Evolutionary conservation across 2,888 invertebrate genomes (phyloP).

Genomic region (Punctoribates punctum): DNA sequence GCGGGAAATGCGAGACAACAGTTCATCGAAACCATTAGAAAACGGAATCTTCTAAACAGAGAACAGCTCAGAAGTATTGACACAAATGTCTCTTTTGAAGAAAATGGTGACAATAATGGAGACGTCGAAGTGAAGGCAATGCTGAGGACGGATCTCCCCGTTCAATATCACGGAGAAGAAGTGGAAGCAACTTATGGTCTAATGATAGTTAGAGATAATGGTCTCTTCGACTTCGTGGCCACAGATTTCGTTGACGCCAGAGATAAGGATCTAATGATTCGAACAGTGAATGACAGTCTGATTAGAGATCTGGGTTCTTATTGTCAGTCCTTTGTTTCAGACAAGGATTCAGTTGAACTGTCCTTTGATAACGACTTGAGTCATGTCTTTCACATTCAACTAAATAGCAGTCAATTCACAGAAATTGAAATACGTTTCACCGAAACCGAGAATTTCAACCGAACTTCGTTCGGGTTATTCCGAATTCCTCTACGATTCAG

Average conservation of each 20-base stretch:
- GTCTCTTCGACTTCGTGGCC: constrained; percentile 19
- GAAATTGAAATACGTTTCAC: neutral
- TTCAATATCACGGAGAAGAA: neutral
- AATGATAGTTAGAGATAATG: constrained; percentile 9
- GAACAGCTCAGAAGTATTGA: neutral
- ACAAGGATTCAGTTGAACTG: neutral
- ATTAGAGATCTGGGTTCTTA: neutral
- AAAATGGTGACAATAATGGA: neutral
- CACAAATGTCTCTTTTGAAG: neutral
- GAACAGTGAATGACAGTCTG: neutral
- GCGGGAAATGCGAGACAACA: constrained; percentile 27
- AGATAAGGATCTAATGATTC: neutral
- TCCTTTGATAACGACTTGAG: neutral
- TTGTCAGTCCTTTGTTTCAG: neutral
- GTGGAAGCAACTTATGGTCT: neutral
- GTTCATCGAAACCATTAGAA: neutral
- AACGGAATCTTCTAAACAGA: neutral
- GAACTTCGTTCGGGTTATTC: neutral
- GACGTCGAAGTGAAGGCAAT: neutral
- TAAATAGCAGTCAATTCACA: neutral
- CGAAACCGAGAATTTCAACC: neutral
- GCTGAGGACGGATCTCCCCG: neutral
- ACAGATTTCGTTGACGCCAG: neutral
- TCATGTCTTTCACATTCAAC: neutral
- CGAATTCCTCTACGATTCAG: neutral